Percentiles rank a stretch among this genome's conserved stretches.
These are phyloP conservation scores for Chelon auratus DNA, from an alignment of 2,797 vertebrate species.

Conservation along the genomic window DNA sequence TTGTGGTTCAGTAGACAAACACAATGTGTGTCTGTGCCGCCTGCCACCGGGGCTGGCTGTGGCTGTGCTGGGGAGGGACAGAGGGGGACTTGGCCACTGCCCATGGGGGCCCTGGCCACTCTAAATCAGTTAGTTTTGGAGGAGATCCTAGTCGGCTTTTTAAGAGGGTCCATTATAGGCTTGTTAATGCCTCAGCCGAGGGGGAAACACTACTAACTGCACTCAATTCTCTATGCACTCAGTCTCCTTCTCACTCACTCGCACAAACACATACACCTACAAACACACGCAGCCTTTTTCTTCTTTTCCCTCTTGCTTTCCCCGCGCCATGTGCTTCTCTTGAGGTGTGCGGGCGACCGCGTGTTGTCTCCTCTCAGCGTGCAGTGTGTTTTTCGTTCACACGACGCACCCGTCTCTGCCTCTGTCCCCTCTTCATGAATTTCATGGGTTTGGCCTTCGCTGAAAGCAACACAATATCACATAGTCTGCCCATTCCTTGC, in stretches of 20 bases:
- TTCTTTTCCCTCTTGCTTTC: conserved; percentile 34
- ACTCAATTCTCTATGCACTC: conserved; percentile 80
- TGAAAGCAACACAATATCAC: conserved; percentile 54
- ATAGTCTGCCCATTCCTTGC: conserved; percentile 55
- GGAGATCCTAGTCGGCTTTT: conserved; percentile 86
- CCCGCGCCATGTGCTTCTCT: conserved; percentile 36
- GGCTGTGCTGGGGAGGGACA: conserved; percentile 77
- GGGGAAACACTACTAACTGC: conserved; percentile 82
- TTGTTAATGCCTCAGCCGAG: conserved; percentile 87
- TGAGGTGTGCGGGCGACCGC: conserved; percentile 30
- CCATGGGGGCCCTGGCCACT: conserved; percentile 79
- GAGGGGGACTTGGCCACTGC: conserved; percentile 82
- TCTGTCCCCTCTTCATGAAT: conserved; percentile 53
- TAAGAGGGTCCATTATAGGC: conserved; percentile 87
- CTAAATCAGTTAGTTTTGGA: conserved; percentile 90
- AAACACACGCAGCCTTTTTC: conserved; percentile 34
- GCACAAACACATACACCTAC: conserved; percentile 37
- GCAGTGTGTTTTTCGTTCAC: conserved; percentile 38
- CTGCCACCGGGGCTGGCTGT: conserved; percentile 84
- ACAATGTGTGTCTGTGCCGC: conserved; percentile 88
- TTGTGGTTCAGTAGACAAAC: conserved; percentile 93
- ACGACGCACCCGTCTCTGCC: conserved; percentile 45
- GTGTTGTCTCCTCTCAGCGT: conserved; percentile 32
- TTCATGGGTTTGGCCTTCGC: conserved; percentile 56
- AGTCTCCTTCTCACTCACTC: conserved; percentile 59